Conservation (phyloP, 1,140 invertebrate genomes). For the Telenomus remus region DNA sequence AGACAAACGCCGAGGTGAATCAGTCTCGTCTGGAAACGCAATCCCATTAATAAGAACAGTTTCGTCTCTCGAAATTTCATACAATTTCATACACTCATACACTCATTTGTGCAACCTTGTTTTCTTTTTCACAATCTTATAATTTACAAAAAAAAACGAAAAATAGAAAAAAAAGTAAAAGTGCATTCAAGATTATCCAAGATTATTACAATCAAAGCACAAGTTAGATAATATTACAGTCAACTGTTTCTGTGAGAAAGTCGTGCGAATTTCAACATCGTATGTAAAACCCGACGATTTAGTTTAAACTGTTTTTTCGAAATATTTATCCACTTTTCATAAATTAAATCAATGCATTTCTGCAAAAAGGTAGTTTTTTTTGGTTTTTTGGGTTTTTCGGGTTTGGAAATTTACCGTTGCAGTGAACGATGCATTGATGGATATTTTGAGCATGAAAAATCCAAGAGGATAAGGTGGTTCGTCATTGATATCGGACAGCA, state of each 20-base stretch:
- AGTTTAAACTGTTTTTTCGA: conserved; percentile 12
- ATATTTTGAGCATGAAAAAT: conserved; percentile 78
- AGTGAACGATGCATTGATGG: conserved; percentile 73
- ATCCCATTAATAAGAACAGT: background rate
- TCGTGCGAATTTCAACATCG: conserved; percentile 4
- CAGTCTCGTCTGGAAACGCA: conserved; percentile 65
- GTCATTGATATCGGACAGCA: conserved; percentile 44
- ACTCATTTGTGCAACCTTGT: background rate
- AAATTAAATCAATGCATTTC: too few relatives aligned
- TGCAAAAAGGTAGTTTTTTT: too few relatives aligned
- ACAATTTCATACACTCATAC: background rate
- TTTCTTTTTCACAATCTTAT: background rate
- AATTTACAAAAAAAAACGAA: background rate
- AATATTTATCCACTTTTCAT: too few relatives aligned
- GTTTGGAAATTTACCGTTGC: conserved; percentile 70
- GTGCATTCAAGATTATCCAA: conserved; percentile 1
- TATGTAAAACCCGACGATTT: conserved; percentile 12
- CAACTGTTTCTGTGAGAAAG: conserved; percentile 21
- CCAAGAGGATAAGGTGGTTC: conserved; percentile 77
- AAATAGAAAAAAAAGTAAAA: background rate
- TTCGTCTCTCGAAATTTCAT: background rate
- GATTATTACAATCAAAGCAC: background rate
- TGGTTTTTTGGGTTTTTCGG: too few relatives aligned
- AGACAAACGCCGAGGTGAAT: conserved; percentile 85
- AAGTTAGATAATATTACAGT: conserved; percentile 31